These are phyloP conservation scores for Lemur catta DNA, from an alignment of 2,797 vertebrate genomes.

Conservation along the genomic window DNA sequence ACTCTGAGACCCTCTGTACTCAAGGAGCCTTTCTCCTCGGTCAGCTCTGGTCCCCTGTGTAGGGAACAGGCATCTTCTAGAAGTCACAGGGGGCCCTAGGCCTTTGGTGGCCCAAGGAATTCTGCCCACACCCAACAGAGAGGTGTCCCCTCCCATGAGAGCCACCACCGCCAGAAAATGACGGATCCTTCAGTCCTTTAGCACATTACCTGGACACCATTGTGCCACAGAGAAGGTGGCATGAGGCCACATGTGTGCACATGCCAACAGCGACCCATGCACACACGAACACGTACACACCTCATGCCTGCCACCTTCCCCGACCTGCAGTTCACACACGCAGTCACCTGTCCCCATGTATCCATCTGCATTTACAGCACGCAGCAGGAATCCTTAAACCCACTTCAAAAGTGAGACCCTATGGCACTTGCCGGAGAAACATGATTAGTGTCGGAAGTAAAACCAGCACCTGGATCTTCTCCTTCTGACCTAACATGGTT, in stretches of 20 bases:
- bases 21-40: background rate
- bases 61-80: background rate
- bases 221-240: background rate
- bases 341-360: accelerated
- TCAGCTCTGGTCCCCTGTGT: no score
- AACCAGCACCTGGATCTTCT: background rate
- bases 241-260: accelerated
- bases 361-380: background rate
- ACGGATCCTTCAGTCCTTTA: accelerated
- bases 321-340: accelerated
- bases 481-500: accelerated
- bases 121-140: background rate
- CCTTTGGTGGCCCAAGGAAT: background rate
- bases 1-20: background rate
- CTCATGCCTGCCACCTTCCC: accelerated
- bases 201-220: no score
- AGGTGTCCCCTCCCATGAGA: background rate
- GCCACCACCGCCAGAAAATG: background rate
- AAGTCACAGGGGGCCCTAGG: background rate
- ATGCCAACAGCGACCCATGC: accelerated
- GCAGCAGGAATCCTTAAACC: background rate
- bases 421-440: background rate
- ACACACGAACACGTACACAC: accelerated
- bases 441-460: background rate
- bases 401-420: accelerated